Percentiles rank a stretch among this genome's conserved stretches.
Conservation (phyloP, 2,797 vertebrate species). For the Champsocephalus gunnari region DNA sequence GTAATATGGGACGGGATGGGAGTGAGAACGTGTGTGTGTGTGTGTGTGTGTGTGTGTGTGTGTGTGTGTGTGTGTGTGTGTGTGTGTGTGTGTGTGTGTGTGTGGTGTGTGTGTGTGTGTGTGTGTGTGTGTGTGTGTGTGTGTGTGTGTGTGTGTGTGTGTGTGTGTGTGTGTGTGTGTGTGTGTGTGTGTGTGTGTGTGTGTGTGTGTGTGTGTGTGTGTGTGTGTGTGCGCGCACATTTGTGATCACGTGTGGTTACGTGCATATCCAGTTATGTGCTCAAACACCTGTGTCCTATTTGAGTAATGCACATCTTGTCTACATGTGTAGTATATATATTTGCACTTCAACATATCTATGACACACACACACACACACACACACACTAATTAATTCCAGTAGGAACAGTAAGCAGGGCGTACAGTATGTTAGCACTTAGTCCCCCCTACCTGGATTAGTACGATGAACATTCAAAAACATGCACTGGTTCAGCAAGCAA, state of each 20-base stretch:
- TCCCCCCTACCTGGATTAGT: not conserved
- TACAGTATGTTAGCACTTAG: not conserved
- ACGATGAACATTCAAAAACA: not conserved
- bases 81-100: no score
- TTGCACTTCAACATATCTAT: not conserved
- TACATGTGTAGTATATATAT: not conserved
- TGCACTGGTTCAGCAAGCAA: no score
- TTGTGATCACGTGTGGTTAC: not conserved
- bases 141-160: no score
- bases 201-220: no score
- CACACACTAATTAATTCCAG: no score
- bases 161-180: no score
- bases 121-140: no score
- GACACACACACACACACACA: no score
- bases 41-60: slow-evolving; percentile 20
- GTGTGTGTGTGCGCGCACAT: slow-evolving; percentile 24
- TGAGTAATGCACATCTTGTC: not conserved
- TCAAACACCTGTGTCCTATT: slow-evolving; percentile 15
- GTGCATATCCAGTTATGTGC: not conserved
- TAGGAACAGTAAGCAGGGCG: not conserved
- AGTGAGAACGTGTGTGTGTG: slow-evolving; percentile 40
- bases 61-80: slow-evolving; percentile 29
- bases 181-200: no score
- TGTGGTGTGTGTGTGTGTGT: no score
- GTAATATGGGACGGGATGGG: no score